Evolutionary conservation across 2,888 invertebrate species (phyloP).

Genomic region (Tiliacea citrago): DNA sequence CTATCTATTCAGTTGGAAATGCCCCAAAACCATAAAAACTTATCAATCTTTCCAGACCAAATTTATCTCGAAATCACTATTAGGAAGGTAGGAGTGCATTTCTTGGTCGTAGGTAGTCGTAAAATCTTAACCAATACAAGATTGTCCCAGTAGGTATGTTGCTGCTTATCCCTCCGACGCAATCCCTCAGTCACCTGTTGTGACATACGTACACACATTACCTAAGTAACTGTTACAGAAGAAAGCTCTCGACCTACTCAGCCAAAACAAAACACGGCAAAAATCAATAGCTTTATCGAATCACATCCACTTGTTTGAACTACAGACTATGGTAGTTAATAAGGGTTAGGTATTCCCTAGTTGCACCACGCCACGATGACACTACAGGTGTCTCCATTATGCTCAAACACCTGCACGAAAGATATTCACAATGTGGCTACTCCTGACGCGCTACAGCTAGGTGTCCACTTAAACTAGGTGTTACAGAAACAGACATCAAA

Average conservation of each 20-base stretch:
- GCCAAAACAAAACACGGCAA: not conserved
- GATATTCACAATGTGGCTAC: not conserved
- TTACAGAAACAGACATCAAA: not conserved
- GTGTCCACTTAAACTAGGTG: not conserved
- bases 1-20: not conserved
- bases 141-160: not conserved
- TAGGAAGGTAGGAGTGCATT: not conserved
- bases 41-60: too few species aligned
- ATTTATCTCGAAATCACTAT: not conserved
- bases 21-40: not conserved
- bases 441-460: slow-evolving; percentile 6
- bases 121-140: not conserved
- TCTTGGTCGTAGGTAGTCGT: not conserved
- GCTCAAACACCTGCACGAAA: slow-evolving; percentile 13
- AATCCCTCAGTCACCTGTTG: not conserved
- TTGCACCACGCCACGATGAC: slow-evolving; percentile 1
- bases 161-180: slow-evolving; percentile 6
- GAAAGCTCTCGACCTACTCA: slow-evolving; percentile 9
- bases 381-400: slow-evolving; percentile 21
- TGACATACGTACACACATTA: slow-evolving; percentile 18
- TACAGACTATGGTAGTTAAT: not conserved
- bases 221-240: not conserved
- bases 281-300: not conserved
- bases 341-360: not conserved
- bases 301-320: not conserved